Evolutionary conservation across 2,113 vertebrate species (phyloP), one percentile per base, ranked within the genome.

Genomic region (Drymodes brunneopygia): DNA sequence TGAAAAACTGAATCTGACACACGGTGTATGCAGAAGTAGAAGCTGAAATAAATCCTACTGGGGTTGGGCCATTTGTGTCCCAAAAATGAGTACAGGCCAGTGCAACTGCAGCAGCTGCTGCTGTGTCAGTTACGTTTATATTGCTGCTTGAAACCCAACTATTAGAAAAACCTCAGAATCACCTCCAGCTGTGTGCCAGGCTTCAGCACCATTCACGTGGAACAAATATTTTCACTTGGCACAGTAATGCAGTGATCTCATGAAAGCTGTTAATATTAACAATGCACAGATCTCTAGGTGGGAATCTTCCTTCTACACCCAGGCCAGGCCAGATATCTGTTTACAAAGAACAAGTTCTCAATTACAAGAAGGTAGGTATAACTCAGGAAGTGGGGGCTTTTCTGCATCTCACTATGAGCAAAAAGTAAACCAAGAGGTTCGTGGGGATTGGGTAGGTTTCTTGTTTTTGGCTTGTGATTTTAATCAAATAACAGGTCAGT

Each of bases 221-320:
- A 89, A 75, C 78, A 65, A 85, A 27, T 89, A 56, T 50, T 95
- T 91, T 88, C 1, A 3, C 50, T 74, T 86, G 67, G 79, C 86
- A 81, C 35, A 3, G 4, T 56, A 73, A 44, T 16, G 54, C 62
- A 61, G 54, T 50, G 58, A 74, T 74, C 24, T 90, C 53, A 65
- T 65, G 61, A 90, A 92, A 87, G 36, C 83, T 80, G 58, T 92
- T 81, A 81, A 81, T 91, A 75, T 84, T 95, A 90, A 90, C 70
- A 81, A 33, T 78, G 36, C 53, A 42, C 47, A 82, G 56, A 88
- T 78, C 50, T 70, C 36, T 80, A 70, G 60, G 71, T 82, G 67
- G 57, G 57, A 91, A 56, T 94, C 91, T 82, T 92, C 88, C 66
- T 79, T 84, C 73, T 75, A 7, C 5, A 14, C n/a, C 20, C 40